Percentiles rank a stretch among this genome's conserved stretches.
Evolutionary conservation across 1,140 invertebrate species (phyloP).

Genomic region (Leptinotarsa undecemlineata): DNA sequence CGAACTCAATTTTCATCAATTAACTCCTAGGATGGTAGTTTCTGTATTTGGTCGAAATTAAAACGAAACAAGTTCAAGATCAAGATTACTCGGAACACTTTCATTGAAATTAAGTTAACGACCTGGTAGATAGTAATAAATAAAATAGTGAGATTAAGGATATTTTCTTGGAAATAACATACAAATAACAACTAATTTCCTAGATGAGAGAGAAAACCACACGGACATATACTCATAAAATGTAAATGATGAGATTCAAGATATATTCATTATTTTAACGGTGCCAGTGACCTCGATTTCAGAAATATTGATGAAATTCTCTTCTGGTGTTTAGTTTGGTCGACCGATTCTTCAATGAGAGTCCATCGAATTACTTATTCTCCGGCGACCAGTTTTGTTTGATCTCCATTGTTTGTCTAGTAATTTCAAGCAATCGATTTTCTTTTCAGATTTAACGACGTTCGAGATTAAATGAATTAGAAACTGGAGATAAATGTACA

Average conservation of each 20-base stretch:
- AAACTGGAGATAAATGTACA: no score
- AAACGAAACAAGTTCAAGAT: no score
- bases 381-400: background rate
- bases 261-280: background rate
- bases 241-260: background rate
- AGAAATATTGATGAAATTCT: constrained; percentile 7
- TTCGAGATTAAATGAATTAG: no score
- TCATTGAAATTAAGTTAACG: no score
- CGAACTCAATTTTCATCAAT: no score
- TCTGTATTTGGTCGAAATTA: no score
- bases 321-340: background rate
- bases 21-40: no score
- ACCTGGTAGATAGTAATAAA: no score
- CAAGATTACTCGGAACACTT: no score
- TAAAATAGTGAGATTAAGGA: background rate
- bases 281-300: constrained; percentile 17
- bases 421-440: background rate
- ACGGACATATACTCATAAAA: background rate
- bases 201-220: background rate
- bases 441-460: no score
- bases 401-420: background rate
- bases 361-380: constrained; percentile 7
- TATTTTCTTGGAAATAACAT: background rate
- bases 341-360: constrained; percentile 14
- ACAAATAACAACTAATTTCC: background rate